phyloP scores from a whole-genome alignment of 2,888 invertebrate genomes.

The Drosophila ezoana region DNA sequence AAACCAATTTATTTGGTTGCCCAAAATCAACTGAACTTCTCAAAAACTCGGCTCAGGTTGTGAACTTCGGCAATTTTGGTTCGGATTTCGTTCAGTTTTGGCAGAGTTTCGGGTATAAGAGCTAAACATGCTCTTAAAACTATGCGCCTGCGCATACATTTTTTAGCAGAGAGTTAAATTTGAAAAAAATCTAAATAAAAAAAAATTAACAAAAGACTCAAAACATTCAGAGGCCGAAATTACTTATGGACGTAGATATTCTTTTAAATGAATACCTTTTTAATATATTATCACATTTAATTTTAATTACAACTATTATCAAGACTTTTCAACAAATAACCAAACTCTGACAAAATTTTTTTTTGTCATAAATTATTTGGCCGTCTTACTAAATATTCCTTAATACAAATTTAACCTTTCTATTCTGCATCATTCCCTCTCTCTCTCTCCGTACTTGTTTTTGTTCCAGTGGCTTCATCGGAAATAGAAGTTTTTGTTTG shows the following conservation, averaged over 20 bases:
- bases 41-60: conserved; percentile 14
- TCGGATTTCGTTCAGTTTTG: conserved; percentile 47
- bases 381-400: background rate
- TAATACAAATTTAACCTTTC: background rate
- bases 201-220: conserved; percentile 6
- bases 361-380: background rate
- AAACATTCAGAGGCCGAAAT: conserved; percentile 1
- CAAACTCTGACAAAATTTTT: too few species aligned
- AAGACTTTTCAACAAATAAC: too few species aligned
- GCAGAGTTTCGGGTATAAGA: conserved; percentile 34
- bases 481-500: conserved; percentile 29
- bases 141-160: conserved; percentile 45
- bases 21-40: conserved; percentile 41
- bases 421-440: background rate
- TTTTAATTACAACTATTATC: too few species aligned
- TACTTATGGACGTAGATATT: too few species aligned
- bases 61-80: conserved; percentile 2
- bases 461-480: conserved; percentile 1
- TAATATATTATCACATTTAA: too few species aligned
- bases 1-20: conserved; percentile 48
- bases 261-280: too few species aligned
- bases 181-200: background rate
- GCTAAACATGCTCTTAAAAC: conserved; percentile 15
- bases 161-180: background rate
- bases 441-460: background rate